Conservation (phyloP, 2,888 invertebrate genomes). For the Hesperia comma region DNA sequence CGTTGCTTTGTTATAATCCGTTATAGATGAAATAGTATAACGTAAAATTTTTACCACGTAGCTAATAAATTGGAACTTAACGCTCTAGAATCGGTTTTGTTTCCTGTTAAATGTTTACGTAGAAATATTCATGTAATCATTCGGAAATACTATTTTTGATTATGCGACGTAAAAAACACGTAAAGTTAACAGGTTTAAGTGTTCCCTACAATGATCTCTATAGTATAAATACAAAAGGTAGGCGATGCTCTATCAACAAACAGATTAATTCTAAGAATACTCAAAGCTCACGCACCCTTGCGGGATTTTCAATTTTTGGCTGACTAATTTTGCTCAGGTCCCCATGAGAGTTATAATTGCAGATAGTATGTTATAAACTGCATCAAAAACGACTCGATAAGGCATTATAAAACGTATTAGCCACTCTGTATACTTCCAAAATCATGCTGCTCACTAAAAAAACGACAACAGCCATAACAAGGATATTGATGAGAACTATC, state of each 20-base stretch:
- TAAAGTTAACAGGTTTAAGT: neutral
- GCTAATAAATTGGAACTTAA: neutral
- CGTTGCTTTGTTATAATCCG: neutral
- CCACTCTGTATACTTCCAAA: too few relatives aligned
- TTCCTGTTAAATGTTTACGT: neutral
- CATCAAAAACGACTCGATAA: too few relatives aligned
- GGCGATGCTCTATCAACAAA: neutral
- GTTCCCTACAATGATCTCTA: conserved; percentile 5
- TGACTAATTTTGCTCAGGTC: too few relatives aligned
- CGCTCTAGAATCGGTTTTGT: neutral
- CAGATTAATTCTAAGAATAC: too few relatives aligned
- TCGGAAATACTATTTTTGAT: neutral
- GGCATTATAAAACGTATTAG: too few relatives aligned
- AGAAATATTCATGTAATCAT: neutral
- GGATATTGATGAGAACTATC: neutral
- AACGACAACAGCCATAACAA: neutral
- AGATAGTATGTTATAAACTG: too few relatives aligned
- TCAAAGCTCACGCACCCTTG: too few relatives aligned
- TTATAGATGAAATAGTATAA: neutral
- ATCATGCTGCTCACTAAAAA: too few relatives aligned
- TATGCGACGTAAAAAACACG: neutral
- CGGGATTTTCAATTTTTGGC: too few relatives aligned
- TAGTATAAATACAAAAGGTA: neutral
- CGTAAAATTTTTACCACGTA: neutral
- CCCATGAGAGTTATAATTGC: too few relatives aligned